Evolutionary conservation across 2,797 vertebrate genomes (phyloP).

Genomic region (Pseudochirops corinnae): DNA sequence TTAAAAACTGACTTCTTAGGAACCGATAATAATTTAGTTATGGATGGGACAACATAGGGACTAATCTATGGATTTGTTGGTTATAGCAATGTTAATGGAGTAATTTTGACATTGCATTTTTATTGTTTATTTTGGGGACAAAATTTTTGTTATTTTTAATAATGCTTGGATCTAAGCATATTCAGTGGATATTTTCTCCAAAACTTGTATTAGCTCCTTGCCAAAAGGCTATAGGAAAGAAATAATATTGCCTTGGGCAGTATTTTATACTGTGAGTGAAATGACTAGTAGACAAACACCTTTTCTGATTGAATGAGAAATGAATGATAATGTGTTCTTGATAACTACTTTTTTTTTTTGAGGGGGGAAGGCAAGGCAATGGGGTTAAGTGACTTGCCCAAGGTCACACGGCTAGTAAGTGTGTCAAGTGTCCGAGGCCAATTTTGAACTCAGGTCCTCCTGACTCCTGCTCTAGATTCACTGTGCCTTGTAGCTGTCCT

Average conservation of each 20-base stretch:
- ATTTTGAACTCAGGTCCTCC: too few relatives aligned
- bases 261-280: not conserved
- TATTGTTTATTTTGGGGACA: conserved; percentile 30
- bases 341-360: not conserved
- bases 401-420: too few relatives aligned
- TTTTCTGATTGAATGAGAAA: conserved; percentile 39
- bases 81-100: conserved; percentile 4
- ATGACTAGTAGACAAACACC: conserved; percentile 40
- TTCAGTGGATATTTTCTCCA: conserved; percentile 22
- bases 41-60: not conserved
- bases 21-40: conserved; percentile 34
- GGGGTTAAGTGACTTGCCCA: too few relatives aligned
- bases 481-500: not conserved
- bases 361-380: too few relatives aligned
- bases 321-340: conserved; percentile 30
- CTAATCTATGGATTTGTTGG: not conserved
- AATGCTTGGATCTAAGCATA: not conserved
- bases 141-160: conserved; percentile 36
- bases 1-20: conserved; percentile 23
- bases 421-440: too few relatives aligned
- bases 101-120: conserved; percentile 33
- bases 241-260: conserved; percentile 18
- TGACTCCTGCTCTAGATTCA: too few relatives aligned
- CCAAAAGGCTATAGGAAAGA: conserved; percentile 4
- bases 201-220: conserved; percentile 15